Percentiles rank a stretch among this genome's conserved stretches.
These are phyloP conservation scores for Brachyhypopomus occidentalis DNA, from an alignment of 2,113 vertebrate species.

Conservation along the genomic window DNA sequence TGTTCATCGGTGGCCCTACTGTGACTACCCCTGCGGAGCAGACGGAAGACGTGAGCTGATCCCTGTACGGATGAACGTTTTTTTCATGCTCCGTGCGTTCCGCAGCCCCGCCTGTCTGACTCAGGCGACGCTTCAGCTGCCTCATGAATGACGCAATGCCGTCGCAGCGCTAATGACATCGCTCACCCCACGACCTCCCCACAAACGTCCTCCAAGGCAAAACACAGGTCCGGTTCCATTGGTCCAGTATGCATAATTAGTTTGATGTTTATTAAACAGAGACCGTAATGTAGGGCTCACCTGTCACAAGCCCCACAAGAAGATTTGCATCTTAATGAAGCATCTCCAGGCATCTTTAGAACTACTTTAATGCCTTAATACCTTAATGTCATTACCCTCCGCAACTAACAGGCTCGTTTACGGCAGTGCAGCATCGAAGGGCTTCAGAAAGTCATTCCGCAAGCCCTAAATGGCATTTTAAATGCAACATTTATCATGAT, in stretches of 20 bases:
- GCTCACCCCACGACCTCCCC: background rate
- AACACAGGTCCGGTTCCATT: background rate
- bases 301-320: background rate
- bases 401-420: background rate
- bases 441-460: background rate
- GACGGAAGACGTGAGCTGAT: background rate
- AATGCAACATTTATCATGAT: slow-evolving; percentile 15
- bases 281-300: background rate
- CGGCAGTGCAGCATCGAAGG: background rate
- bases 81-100: slow-evolving; percentile 2
- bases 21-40: background rate
- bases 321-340: background rate
- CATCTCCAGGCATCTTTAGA: background rate
- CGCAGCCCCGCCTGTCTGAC: slow-evolving; percentile 59
- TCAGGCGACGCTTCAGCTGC: slow-evolving; percentile 47
- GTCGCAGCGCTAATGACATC: slow-evolving; percentile 30
- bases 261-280: background rate
- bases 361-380: background rate
- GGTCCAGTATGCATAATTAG: background rate
- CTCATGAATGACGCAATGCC: slow-evolving; percentile 53
- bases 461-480: background rate
- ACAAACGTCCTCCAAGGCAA: slow-evolving; percentile 14
- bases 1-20: background rate
- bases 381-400: background rate
- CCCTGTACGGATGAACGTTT: background rate